Conservation (phyloP, 1,140 invertebrate genomes). For the Nephila pilipes region DNA sequence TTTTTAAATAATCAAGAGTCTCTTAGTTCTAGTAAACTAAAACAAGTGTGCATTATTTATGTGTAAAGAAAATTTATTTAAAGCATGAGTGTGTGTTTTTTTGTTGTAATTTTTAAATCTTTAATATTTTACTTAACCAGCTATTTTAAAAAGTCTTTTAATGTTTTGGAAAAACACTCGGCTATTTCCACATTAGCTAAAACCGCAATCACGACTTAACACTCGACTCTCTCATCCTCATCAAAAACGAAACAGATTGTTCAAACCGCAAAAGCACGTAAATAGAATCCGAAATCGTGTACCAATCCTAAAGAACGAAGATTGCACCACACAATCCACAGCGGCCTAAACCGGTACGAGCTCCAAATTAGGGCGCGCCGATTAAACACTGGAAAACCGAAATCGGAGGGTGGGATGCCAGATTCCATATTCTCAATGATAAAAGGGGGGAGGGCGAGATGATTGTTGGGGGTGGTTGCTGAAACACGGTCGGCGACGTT, state of each 20-base stretch:
- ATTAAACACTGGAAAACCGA: conserved; percentile 27
- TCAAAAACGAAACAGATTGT: conserved; percentile 1
- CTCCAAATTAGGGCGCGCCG: conserved; percentile 25
- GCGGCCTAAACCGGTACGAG: not conserved
- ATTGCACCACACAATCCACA: not conserved
- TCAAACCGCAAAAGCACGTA: not conserved
- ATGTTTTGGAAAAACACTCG: too few species aligned
- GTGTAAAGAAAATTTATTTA: too few species aligned
- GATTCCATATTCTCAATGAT: conserved; percentile 24
- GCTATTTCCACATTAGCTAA: too few species aligned
- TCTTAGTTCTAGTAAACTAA: too few species aligned
- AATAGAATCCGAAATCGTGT: conserved; percentile 17
- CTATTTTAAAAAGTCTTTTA: too few species aligned
- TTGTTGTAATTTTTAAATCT: too few species aligned
- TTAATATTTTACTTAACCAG: too few species aligned
- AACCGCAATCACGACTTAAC: not conserved
- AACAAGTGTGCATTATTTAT: too few species aligned
- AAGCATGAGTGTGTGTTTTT: too few species aligned
- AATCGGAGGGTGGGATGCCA: conserved; percentile 25
- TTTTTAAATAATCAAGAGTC: too few species aligned
- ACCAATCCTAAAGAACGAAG: conserved; percentile 9
- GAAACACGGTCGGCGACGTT: conserved; percentile 48
- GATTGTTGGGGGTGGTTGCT: not conserved
- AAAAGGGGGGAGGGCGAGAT: conserved; percentile 6
- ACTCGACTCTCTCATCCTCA: not conserved